Evolutionary conservation across 2,888 invertebrate species (phyloP).

Genomic region (Dusona sp.): DNA sequence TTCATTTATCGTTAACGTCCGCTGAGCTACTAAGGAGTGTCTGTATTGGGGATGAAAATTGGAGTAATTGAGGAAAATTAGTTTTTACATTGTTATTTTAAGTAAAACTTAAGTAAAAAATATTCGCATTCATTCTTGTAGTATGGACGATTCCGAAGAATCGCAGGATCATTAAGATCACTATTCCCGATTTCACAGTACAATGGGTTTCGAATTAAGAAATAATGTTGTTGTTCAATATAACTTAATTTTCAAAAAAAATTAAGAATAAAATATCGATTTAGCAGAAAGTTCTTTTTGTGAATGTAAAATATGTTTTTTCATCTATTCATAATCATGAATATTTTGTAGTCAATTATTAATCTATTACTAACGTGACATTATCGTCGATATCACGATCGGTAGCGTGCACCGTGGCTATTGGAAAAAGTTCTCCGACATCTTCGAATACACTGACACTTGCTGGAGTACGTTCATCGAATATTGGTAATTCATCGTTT

Average conservation of each 20-base stretch:
- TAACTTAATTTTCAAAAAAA: background rate
- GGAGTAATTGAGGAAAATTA: background rate
- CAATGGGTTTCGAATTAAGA: background rate
- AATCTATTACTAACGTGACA: slow-evolving; percentile 85
- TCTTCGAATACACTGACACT: slow-evolving; percentile 86
- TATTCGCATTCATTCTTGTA: background rate
- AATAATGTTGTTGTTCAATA: background rate
- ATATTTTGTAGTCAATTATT: background rate
- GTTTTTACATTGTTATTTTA: background rate
- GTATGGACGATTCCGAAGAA: background rate
- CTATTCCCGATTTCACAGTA: background rate
- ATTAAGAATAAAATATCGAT: background rate
- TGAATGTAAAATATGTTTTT: background rate
- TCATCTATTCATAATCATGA: background rate
- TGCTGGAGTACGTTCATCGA: slow-evolving; percentile 82
- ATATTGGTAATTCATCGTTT: slow-evolving; percentile 90
- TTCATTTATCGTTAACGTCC: slow-evolving; percentile 85
- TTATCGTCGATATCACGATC: slow-evolving; percentile 88
- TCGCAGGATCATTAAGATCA: background rate
- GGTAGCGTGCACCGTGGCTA: slow-evolving; percentile 86
- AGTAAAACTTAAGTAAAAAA: background rate
- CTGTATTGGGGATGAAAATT: slow-evolving; percentile 80
- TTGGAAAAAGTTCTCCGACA: slow-evolving; percentile 84
- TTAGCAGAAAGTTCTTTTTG: background rate
- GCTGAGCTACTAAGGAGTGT: slow-evolving; percentile 86